Evolutionary conservation across 2,888 invertebrate species (phyloP).

Genomic region (Latrodectus elegans): DNA sequence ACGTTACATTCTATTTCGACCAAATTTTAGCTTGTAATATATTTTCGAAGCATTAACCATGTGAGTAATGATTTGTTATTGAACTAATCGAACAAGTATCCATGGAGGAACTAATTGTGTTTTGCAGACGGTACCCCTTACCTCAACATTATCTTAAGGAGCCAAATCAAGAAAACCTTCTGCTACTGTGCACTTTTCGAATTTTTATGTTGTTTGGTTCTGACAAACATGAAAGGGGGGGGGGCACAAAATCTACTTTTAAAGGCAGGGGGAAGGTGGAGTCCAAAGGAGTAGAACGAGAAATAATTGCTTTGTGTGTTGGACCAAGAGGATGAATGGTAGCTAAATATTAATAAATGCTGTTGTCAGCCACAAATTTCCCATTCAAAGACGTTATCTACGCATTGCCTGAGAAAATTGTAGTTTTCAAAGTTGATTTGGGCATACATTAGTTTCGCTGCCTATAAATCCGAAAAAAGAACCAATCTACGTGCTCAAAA

Average conservation of each 20-base stretch:
- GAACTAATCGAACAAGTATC: background rate
- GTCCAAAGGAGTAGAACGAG: slow-evolving; percentile 16
- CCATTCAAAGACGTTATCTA: slow-evolving; percentile 49
- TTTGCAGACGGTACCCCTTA: background rate
- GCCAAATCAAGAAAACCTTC: slow-evolving; percentile 43
- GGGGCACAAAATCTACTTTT: slow-evolving; percentile 5
- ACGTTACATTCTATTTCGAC: no score
- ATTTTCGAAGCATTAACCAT: no score
- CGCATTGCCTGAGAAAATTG: slow-evolving; percentile 19
- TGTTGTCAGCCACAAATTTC: slow-evolving; percentile 49
- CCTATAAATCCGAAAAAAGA: background rate
- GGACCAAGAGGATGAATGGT: slow-evolving; percentile 45
- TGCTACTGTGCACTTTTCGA: slow-evolving; percentile 29
- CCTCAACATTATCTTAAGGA: background rate
- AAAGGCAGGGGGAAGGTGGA: slow-evolving; percentile 33
- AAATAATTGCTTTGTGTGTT: slow-evolving; percentile 14
- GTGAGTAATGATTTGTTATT: no score
- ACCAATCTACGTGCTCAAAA: slow-evolving; percentile 36
- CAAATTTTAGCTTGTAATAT: no score
- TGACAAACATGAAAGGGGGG: slow-evolving; percentile 3
- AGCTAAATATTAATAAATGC: slow-evolving; percentile 63
- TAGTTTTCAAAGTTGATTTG: slow-evolving; percentile 19
- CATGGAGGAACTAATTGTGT: background rate
- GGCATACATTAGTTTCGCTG: slow-evolving; percentile 2
- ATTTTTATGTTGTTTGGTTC: slow-evolving; percentile 16